Percentiles rank a stretch among this genome's conserved stretches.
Conservation (phyloP, 2,113 vertebrate species). For the Ptilonorhynchus violaceus region DNA sequence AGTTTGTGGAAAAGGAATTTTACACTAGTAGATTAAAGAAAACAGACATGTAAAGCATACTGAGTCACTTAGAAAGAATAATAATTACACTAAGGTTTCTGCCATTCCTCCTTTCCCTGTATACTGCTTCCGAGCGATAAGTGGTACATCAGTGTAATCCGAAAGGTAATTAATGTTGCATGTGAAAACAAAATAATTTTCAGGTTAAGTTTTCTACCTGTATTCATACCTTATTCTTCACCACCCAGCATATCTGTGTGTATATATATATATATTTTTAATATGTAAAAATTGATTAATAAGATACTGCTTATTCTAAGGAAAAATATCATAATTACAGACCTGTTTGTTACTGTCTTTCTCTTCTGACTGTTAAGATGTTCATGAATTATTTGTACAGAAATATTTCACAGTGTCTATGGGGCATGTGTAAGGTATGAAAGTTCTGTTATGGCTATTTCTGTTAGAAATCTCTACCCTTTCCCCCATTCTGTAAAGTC, state of each 20-base stretch:
- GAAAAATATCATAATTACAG: neutral
- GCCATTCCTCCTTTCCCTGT: neutral
- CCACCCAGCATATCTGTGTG: neutral
- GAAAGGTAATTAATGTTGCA: slow-evolving; percentile 14
- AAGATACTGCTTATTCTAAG: neutral
- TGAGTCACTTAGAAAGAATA: neutral
- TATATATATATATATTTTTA: neutral
- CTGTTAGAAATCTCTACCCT: neutral
- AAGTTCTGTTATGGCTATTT: neutral
- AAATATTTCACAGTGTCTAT: neutral
- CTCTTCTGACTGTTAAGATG: neutral
- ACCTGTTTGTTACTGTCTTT: neutral
- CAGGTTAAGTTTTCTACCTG: neutral
- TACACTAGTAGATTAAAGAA: slow-evolving; percentile 45
- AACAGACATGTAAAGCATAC: slow-evolving; percentile 33
- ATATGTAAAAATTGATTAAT: neutral
- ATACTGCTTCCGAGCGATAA: neutral
- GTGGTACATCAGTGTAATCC: neutral
- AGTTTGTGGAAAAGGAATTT: slow-evolving; percentile 42
- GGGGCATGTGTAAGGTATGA: neutral
- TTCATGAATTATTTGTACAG: neutral
- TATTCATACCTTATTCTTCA: neutral
- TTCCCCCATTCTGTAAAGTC: neutral
- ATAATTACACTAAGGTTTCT: slow-evolving; percentile 21
- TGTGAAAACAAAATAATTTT: neutral